phyloP scores from a whole-genome alignment of 1,140 invertebrate genomes.

The Drosophila eugracilis region DNA sequence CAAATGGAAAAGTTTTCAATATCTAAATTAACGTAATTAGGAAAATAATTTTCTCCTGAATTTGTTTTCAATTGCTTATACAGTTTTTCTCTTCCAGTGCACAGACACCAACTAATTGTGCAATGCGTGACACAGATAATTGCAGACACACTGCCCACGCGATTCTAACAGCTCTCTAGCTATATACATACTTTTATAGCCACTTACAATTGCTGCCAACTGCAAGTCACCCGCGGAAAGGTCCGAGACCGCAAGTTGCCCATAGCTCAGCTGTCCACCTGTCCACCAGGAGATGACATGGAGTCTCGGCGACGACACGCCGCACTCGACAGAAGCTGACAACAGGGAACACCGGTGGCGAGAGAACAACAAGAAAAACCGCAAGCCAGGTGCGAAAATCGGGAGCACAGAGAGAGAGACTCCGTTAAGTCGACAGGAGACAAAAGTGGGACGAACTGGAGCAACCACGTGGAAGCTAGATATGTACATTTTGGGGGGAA shows the following conservation, averaged over 20 bases:
- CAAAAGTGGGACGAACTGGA: conserved; percentile 43
- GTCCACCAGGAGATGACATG: conserved; percentile 40
- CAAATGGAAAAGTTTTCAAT: too few species aligned
- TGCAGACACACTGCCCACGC: conserved; percentile 43
- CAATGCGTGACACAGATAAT: conserved; percentile 55
- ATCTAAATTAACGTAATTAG: too few species aligned
- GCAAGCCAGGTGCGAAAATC: conserved; percentile 17
- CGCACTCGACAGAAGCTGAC: conserved; percentile 47
- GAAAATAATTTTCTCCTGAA: too few species aligned
- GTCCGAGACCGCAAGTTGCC: conserved; percentile 44
- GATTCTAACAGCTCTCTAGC: conserved; percentile 21
- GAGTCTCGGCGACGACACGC: conserved; percentile 25
- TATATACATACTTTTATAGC: neutral
- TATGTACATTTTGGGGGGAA: neutral
- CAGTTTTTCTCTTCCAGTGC: conserved; percentile 5
- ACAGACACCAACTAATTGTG: conserved; percentile 42
- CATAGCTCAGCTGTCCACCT: conserved; percentile 47
- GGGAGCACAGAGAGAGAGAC: conserved; percentile 5
- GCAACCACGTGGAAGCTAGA: conserved; percentile 18
- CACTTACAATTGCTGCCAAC: conserved; percentile 27
- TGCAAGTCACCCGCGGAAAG: conserved; percentile 26
- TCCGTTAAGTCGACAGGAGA: conserved; percentile 52
- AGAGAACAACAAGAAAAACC: conserved; percentile 7
- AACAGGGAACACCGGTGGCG: conserved; percentile 3
- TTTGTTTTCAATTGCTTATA: too few species aligned